Percentiles rank a stretch among this genome's conserved stretches.
Conservation (phyloP, 1,140 invertebrate genomes). For the Zeugodacus cucurbitae region DNA sequence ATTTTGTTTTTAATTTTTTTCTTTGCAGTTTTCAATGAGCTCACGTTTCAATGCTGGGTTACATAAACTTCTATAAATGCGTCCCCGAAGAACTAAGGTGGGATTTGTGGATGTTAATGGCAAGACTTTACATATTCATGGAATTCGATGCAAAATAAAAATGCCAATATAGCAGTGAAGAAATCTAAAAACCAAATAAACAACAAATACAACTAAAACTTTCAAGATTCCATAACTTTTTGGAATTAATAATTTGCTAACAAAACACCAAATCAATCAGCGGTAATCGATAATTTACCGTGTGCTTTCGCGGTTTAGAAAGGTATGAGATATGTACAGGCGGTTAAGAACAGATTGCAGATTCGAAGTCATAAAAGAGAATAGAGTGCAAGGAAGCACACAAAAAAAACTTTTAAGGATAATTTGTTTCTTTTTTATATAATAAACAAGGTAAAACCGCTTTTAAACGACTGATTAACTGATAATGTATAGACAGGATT, state of each 20-base stretch:
- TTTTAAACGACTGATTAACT: constrained; percentile 32
- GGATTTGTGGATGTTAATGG: constrained; percentile 60
- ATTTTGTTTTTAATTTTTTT: not conserved
- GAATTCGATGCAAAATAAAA: constrained; percentile 64
- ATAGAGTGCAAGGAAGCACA: not conserved
- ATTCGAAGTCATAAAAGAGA: not conserved
- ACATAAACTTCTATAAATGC: constrained; percentile 61
- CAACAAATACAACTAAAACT: not conserved
- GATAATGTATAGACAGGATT: constrained; percentile 16
- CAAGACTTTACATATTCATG: constrained; percentile 63
- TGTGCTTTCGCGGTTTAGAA: constrained; percentile 19
- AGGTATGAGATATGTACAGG: constrained; percentile 17
- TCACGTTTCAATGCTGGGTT: constrained; percentile 40
- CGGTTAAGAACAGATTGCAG: not conserved
- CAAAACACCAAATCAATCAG: not conserved
- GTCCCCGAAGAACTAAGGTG: constrained; percentile 63
- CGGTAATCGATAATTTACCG: constrained; percentile 46
- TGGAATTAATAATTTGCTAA: not conserved
- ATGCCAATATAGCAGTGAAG: not conserved
- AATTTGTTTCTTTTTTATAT: not conserved
- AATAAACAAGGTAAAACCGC: not conserved
- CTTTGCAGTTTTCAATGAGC: constrained; percentile 27
- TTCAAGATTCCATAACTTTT: not conserved
- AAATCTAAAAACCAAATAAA: not conserved
- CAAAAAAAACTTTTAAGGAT: not conserved